A percentile compares a stretch with the other conserved stretches of the same genome.
These are phyloP conservation scores for Steinernema feltiae DNA, from an alignment of 1,140 invertebrate species.

Conservation along the genomic window DNA sequence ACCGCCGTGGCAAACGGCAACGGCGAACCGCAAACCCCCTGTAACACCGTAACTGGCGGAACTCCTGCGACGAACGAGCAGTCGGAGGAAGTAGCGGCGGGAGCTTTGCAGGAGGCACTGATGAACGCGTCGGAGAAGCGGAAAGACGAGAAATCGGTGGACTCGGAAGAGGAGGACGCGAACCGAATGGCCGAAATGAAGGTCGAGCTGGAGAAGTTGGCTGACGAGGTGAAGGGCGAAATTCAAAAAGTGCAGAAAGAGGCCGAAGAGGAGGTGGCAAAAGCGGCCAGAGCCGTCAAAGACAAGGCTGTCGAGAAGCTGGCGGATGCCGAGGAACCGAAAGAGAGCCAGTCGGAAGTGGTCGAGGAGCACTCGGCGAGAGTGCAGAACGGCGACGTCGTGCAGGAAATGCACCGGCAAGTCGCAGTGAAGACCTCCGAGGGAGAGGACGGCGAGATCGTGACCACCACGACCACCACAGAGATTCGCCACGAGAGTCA, in stretches of 20 bases:
- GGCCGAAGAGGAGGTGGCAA: neutral
- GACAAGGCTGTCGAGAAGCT: neutral
- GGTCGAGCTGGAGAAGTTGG: neutral
- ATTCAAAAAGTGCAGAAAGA: slow-evolving; percentile 6
- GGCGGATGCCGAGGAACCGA: neutral
- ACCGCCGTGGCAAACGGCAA: slow-evolving; percentile 9
- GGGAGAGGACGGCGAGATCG: slow-evolving; percentile 1
- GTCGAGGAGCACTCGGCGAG: neutral
- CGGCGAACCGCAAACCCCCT: neutral
- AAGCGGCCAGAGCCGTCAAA: neutral
- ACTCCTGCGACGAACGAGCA: neutral
- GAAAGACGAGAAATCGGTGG: neutral
- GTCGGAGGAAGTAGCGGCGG: slow-evolving; percentile 7
- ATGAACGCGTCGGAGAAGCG: slow-evolving; percentile 19
- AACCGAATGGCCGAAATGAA: slow-evolving; percentile 1
- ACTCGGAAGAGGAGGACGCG: neutral
- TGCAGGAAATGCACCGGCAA: neutral
- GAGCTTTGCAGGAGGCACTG: slow-evolving; percentile 20
- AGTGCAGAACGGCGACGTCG: neutral
- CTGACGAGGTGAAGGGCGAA: neutral
- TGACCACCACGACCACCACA: neutral
- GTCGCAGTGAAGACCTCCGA: neutral
- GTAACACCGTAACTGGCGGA: neutral
- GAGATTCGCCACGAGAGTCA: slow-evolving; percentile 3
- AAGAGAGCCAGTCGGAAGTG: neutral